These are phyloP conservation scores for Sparus aurata DNA, from an alignment of 2,797 vertebrate species.

Conservation along the genomic window DNA sequence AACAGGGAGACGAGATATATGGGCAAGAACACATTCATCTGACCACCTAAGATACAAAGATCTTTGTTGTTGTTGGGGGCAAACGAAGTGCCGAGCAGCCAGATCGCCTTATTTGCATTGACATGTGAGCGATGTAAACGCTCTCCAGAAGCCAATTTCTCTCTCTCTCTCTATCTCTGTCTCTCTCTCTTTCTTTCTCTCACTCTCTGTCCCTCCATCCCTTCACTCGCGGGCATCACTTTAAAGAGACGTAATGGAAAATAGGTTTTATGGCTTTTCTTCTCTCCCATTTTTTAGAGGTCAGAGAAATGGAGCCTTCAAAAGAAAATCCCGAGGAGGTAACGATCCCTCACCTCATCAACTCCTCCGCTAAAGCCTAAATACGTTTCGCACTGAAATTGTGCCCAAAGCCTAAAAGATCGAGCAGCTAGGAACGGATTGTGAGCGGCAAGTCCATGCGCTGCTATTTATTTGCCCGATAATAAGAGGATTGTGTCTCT, in stretches of 20 bases:
- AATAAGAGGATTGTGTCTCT: conserved; percentile 79
- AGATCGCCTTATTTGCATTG: conserved; percentile 79
- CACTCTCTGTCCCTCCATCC: conserved; percentile 58
- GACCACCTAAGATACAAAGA: conserved; percentile 74
- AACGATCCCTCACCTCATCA: conserved; percentile 81
- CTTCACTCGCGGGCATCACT: conserved; percentile 69
- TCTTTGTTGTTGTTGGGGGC: conserved; percentile 74
- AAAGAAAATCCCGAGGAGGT: conserved; percentile 76
- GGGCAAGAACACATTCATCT: conserved; percentile 75
- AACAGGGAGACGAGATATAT: conserved; percentile 84
- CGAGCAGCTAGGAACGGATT: conserved; percentile 66
- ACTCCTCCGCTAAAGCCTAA: conserved; percentile 68
- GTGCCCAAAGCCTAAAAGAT: conserved; percentile 55
- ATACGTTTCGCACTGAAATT: conserved; percentile 71
- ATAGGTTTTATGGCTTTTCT: conserved; percentile 85
- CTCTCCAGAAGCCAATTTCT: conserved; percentile 77
- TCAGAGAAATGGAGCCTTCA: conserved; percentile 76
- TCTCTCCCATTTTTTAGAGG: conserved; percentile 74
- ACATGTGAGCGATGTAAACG: conserved; percentile 81
- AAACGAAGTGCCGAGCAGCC: conserved; percentile 66
- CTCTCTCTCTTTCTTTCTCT: conserved; percentile 65
- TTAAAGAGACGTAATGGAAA: conserved; percentile 83
- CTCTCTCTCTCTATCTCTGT: conserved; percentile 57
- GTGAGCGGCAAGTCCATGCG: conserved; percentile 61
- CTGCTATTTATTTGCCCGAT: conserved; percentile 75